Percentiles rank a stretch among this genome's conserved stretches.
These are phyloP conservation scores for Anneissia japonica DNA, from an alignment of 35 echinoderm and acorn worm species.

Conservation along the genomic window DNA sequence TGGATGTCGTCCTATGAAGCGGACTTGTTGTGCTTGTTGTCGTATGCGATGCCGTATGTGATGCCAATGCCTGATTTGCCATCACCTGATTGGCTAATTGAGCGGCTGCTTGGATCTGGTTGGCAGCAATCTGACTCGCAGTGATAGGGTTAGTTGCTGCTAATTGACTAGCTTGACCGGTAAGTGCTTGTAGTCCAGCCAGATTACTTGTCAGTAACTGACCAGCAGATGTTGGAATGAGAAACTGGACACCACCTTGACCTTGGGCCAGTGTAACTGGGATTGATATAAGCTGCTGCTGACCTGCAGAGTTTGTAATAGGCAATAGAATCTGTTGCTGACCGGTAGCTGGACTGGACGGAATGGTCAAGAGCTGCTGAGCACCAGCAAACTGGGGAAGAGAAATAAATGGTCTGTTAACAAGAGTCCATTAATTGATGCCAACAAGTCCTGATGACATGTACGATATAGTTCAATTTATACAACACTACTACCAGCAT, in stretches of 20 bases:
- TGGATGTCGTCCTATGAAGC: background rate
- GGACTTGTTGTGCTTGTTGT: background rate
- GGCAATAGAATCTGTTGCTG: conserved; percentile 85
- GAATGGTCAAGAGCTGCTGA: conserved; percentile 90
- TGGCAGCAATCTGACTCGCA: background rate
- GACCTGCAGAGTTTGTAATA: conserved; percentile 97
- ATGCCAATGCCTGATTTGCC: background rate
- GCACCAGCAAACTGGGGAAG: conserved; percentile 56
- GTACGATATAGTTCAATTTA: too few relatives aligned
- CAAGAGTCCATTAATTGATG: too few relatives aligned
- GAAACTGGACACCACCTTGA: conserved; percentile 92
- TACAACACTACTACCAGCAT: too few relatives aligned
- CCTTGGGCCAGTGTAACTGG: conserved; percentile 89
- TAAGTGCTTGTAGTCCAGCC: background rate
- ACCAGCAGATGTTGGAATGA: conserved; percentile 85
- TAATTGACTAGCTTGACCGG: background rate
- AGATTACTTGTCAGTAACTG: conserved; percentile 32
- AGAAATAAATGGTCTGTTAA: background rate
- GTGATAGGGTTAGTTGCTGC: background rate
- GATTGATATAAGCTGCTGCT: conserved; percentile 96
- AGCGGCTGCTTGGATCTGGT: background rate
- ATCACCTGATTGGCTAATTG: background rate
- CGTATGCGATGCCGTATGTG: background rate
- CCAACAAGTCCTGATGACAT: too few relatives aligned
- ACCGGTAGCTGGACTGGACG: conserved; percentile 47